Conservation (phyloP, 2,113 vertebrate species). For the Oceanodroma tethys region DNA sequence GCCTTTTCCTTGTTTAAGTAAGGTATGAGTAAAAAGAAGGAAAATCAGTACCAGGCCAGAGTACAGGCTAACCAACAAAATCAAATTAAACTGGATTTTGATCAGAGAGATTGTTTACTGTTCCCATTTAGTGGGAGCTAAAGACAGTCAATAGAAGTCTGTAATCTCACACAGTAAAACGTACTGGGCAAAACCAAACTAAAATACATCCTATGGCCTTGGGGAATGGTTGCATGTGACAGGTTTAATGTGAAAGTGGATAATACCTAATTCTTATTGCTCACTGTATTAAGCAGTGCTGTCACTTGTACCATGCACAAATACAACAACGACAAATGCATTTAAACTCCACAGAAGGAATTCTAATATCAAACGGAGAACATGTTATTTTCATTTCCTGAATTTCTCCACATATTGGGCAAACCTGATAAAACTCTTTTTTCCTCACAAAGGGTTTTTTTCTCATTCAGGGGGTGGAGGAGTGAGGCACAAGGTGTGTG, state of each 20-base stretch:
- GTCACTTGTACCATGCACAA: constrained; percentile 68
- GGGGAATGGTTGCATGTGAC: constrained; percentile 27
- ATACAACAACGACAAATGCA: constrained; percentile 58
- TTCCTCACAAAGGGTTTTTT: constrained; percentile 25
- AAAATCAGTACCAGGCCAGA: constrained; percentile 2
- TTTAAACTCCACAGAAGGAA: constrained; percentile 45
- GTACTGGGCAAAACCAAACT: neutral
- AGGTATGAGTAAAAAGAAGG: neutral
- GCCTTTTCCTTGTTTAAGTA: neutral
- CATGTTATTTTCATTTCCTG: constrained; percentile 7
- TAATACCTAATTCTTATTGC: constrained; percentile 58
- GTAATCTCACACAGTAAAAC: constrained; percentile 18
- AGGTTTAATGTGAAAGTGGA: constrained; percentile 38
- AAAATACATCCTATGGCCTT: neutral
- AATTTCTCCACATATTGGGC: constrained; percentile 18
- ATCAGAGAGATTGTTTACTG: neutral
- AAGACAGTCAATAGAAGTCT: constrained; percentile 3
- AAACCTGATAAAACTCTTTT: constrained; percentile 11
- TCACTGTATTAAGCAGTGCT: constrained; percentile 58
- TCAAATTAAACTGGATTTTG: neutral
- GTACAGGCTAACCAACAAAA: constrained; percentile 16
- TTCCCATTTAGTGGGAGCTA: constrained; percentile 25
- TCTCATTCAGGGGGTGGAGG: constrained; percentile 30
- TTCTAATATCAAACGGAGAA: constrained; percentile 7
- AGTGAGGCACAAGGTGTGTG: constrained; percentile 46